Percentiles rank a stretch among this genome's conserved stretches.
Conservation (phyloP, 2,797 vertebrate genomes). For the Limnodromus scolopaceus region DNA sequence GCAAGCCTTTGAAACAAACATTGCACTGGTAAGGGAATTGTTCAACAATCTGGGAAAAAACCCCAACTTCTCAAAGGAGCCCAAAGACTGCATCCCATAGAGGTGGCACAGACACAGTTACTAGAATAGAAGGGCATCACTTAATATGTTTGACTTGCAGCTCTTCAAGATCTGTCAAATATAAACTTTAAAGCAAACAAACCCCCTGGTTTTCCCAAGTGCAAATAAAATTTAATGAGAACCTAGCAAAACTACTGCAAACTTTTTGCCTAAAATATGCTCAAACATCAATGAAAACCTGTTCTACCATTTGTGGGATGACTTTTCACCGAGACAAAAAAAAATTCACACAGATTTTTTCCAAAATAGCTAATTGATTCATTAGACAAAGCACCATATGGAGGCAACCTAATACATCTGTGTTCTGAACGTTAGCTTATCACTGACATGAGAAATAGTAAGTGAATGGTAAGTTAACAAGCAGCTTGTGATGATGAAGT, state of each 20-base stretch:
- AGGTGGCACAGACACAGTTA: background rate
- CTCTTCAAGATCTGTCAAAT: background rate
- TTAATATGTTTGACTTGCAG: background rate
- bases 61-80: background rate
- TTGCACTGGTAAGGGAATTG: background rate
- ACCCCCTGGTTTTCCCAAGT: fast-evolving
- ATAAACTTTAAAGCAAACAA: background rate
- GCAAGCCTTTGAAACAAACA: background rate
- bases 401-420: conserved; percentile 59
- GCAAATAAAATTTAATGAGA: background rate
- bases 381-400: conserved; percentile 69
- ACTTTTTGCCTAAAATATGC: background rate
- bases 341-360: background rate
- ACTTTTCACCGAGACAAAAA: background rate
- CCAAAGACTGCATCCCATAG: background rate
- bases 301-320: background rate
- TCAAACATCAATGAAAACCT: background rate
- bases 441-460: conserved; percentile 35
- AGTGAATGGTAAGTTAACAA: conserved; percentile 41
- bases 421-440: conserved; percentile 21
- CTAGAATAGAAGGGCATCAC: background rate
- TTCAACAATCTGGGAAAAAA: background rate
- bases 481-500: conserved; percentile 50
- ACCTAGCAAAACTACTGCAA: background rate
- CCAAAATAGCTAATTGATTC: conserved; percentile 42